Evolutionary conservation across 2,888 invertebrate species (phyloP), one percentile per base, ranked within the genome.

Genomic region (Synanthedon vespiformis): DNA sequence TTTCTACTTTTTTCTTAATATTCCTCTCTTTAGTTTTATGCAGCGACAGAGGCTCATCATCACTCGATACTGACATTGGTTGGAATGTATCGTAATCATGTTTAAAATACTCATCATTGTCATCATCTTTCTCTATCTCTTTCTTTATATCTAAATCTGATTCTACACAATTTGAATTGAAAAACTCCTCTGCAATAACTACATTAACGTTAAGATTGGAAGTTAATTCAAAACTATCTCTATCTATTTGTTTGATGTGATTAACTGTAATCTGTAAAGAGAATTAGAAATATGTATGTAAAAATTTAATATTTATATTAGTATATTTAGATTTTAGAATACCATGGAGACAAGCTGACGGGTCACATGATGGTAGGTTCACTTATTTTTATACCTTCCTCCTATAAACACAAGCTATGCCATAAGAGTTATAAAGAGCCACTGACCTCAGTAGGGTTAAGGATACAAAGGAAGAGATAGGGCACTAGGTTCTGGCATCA

Each of bases 11-110:
- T 27, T 54, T 55, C 48, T 66, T 16, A 16, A 22, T 12, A 12
- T 11, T 70, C 53, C 69, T 72, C 16, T 65, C 68, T 56, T 73
- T 71, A 27, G 59, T 71, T 53, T 79, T 79, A 54, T 74, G 77
- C 6, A 73, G 40, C 0, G 78, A 74, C 1, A 83, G 56, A 0
- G 82, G 82, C 54, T 80, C 79, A 59, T 84, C 80, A 58, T 74
- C 77, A 61, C 74, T 77, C 10, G 34, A 34, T 34, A 10, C 34
- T 1, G 70, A 70, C 11, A 64, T 54, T 10, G 34, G 34, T 34
- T 34, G 34, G 34, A 34, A 10, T 8, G 34, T 8, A 54, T 64
- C 61, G 49, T 53, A 55, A n/a, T 68, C 62, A 40, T 71, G 64
- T 53, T 83, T 80, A 1, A 80, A 62, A 53, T 49, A 49, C 3